Evolutionary conservation across 2,888 invertebrate species (phyloP), one percentile per base, ranked within the genome.

Genomic region (Xestia ashworthii): DNA sequence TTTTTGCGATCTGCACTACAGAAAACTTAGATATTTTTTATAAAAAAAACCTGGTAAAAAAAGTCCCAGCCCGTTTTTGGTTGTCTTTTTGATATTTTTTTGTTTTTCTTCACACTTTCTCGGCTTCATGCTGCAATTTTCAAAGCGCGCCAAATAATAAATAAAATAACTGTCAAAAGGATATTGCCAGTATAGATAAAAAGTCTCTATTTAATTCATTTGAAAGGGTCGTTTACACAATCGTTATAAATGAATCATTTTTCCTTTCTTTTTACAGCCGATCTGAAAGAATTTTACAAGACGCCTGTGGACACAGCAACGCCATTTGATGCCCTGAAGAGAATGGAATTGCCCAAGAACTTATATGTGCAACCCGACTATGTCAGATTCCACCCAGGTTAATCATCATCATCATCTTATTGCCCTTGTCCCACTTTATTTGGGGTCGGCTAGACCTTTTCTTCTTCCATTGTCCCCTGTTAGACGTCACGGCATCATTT

Each of bases 311-410:
- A 97, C 83, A 97, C 97, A 0, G 97, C 95, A 6, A 97, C 98
- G 38, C 99, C 99, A 25, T 97, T 98, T 89, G 99, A 99, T 87
- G 97, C 97, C 53, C 92, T 99, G 89, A 97, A 97, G 81, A 97
- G 95, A 79, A 97, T 97, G 91, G 98, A 99, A 50, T 94, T 99
- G 71, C 99, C 99, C 0, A 98, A 98, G 90, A 99, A 99, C 96
- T 94, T 99, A 46, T 98, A 99, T 93, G 97, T 99, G 6, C 98
- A 98, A 91, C 96, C 97, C 79, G 98, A 99, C 68, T 98, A 98
- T 93, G 93, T 98, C 65, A 97, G 99, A 76, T 99, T 99, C 94
- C 97, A 99, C 95, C 98, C 99, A 85, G 98, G 98, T 74, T 32
- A 74, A 32, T 32, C 32, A 32, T 32, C 32, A 32, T 32, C 32